Evolutionary conservation across 2,797 vertebrate species (phyloP), one percentile per base, ranked within the genome.

Genomic region (Oreortyx pictus): DNA sequence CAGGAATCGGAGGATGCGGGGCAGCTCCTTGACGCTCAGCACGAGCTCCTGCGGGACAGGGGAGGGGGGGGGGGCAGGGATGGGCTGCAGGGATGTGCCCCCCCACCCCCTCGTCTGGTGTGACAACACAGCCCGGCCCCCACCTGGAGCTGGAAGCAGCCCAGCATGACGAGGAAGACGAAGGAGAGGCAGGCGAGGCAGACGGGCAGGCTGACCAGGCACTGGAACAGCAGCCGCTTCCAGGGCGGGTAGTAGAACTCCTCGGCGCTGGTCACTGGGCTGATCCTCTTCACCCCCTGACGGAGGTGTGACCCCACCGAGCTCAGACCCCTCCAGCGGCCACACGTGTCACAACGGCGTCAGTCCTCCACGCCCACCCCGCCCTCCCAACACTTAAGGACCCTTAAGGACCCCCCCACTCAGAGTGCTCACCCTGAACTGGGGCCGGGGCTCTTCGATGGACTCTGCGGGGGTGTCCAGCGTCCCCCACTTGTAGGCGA

Each of bases 71-170:
- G 10, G 7, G 27, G 29, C 11, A 39, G 4, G 39, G 39, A 39
- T 39, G 39, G 9, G 25, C 39, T 3, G 33, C 11, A 20, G 66
- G 52, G 29, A 10, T 3, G 14, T 4, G 37, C 2, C 41, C 2
- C 14, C 39, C 39, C 12, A 13, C 39, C 39, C 39, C 39, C 39
- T 13, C 39, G 12, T 39, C 33, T 23, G 31, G 29, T n/a, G 52
- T 29, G 6, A 13, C 4, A 0, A 8, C 0, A 1, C 3, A 0
- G 23, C 14, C 0, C 3, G 5, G 37, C 56, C 22, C 91, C 1
- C 89, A 99, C 99, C 99, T 99, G 99, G 95, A 99, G 98, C 97
- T 99, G 98, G 85, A 99, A 99, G 98, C 99, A 99, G 97, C 98
- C 98, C 71, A 99, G 98, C 99, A 99, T 99, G 96, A 98, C 98